Evolutionary conservation across 2,797 vertebrate species (phyloP).

Genomic region (Rhodeus uyekii): DNA sequence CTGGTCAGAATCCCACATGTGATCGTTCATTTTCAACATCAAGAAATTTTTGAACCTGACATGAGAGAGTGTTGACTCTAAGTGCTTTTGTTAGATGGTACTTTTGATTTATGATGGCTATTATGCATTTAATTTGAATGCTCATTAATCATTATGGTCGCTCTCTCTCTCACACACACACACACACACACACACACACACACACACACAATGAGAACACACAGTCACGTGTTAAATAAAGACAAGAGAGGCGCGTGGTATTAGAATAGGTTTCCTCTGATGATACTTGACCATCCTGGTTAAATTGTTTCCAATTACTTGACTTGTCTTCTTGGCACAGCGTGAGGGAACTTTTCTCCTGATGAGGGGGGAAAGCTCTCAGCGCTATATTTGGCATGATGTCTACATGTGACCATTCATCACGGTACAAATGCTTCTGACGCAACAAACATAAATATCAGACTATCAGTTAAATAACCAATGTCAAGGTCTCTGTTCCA

Average conservation of each 20-base stretch:
- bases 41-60: not conserved
- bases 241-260: not conserved
- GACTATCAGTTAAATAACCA: slow-evolving; percentile 12
- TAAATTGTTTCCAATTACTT: slow-evolving; percentile 35
- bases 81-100: not conserved
- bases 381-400: slow-evolving; percentile 70
- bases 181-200: not conserved
- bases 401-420: slow-evolving; percentile 46
- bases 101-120: not conserved
- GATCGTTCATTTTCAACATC: slow-evolving; percentile 26
- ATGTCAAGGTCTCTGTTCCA: not conserved
- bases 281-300: slow-evolving; percentile 6
- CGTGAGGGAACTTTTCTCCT: slow-evolving; percentile 36
- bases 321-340: slow-evolving; percentile 11
- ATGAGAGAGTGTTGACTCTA: not conserved
- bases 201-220: not conserved
- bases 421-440: slow-evolving; percentile 69
- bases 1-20: slow-evolving; percentile 1
- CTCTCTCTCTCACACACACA: too few species aligned
- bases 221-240: not conserved
- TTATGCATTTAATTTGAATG: not conserved
- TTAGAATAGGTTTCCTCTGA: not conserved
- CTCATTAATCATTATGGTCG: not conserved
- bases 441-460: slow-evolving; percentile 61
- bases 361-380: slow-evolving; percentile 42